Evolutionary conservation across 2,113 vertebrate species (phyloP).

Genomic region (Galemys pyrenaicus): DNA sequence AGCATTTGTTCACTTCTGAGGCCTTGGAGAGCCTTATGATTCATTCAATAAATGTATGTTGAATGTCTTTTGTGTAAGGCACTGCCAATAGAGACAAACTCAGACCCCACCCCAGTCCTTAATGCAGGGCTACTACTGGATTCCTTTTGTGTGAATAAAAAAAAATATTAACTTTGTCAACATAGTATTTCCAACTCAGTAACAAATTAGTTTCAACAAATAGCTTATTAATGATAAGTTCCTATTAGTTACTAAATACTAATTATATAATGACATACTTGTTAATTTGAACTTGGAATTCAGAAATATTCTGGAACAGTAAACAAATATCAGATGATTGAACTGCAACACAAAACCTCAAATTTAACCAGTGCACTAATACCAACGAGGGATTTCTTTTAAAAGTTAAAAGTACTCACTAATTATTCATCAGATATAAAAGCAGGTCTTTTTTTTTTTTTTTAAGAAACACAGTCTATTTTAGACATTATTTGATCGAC

Average conservation of each 20-base stretch:
- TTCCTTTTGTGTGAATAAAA: slow-evolving; percentile 3
- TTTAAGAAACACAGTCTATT: not conserved
- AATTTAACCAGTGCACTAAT: not conserved
- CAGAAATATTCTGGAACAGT: not conserved
- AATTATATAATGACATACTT: not conserved
- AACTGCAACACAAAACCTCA: not conserved
- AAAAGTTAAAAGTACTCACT: not conserved
- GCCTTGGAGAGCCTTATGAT: not conserved
- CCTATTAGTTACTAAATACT: slow-evolving; percentile 6
- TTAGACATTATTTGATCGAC: not conserved
- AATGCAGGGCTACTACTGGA: not conserved
- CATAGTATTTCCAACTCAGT: not conserved
- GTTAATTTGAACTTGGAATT: slow-evolving; percentile 30
- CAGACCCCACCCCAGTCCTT: not conserved
- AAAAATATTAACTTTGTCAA: not conserved
- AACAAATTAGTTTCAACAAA: not conserved
- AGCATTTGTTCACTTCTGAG: not conserved
- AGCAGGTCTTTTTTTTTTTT: not conserved
- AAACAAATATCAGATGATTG: not conserved
- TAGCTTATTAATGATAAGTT: not conserved
- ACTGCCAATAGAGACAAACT: not conserved
- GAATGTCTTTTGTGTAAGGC: not conserved
- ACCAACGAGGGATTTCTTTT: not conserved
- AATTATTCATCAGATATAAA: not conserved
- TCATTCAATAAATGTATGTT: not conserved